Conservation (phyloP, 2,113 vertebrate species). For the Steatornis caripensis region DNA sequence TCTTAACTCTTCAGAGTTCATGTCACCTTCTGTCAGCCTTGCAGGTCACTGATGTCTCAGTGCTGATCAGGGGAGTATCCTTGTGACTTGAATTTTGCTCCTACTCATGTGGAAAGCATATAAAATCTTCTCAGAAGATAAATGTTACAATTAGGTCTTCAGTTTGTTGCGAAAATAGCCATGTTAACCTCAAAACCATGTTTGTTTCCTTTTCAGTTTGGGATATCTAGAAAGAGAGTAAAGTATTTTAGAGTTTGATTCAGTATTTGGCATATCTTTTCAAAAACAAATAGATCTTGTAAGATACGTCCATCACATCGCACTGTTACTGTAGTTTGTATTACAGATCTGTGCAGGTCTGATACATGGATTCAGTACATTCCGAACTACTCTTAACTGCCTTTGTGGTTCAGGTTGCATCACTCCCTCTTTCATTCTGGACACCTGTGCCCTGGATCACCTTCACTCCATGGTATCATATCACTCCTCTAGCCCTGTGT, state of each 20-base stretch:
- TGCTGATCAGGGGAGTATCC: neutral
- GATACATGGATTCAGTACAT: neutral
- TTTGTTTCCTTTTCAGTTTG: neutral
- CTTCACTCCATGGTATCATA: neutral
- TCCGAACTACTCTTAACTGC: neutral
- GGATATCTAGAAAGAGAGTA: neutral
- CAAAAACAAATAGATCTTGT: neutral
- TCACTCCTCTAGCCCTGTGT: too few relatives aligned
- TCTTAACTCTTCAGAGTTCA: neutral
- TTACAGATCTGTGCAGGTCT: neutral
- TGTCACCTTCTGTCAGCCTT: neutral
- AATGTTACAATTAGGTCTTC: neutral
- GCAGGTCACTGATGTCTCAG: neutral
- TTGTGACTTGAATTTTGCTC: neutral
- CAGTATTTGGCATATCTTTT: neutral
- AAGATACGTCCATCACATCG: neutral
- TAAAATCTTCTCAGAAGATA: neutral
- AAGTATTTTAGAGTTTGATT: neutral
- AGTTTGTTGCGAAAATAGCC: neutral
- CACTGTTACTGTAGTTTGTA: neutral
- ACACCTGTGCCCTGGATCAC: neutral
- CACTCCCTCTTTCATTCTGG: accelerated
- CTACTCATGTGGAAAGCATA: accelerated
- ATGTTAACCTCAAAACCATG: neutral
- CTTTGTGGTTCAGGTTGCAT: neutral